Evolutionary conservation across 2,797 vertebrate genomes (phyloP).

Genomic region (Crypturellus tataupa): DNA sequence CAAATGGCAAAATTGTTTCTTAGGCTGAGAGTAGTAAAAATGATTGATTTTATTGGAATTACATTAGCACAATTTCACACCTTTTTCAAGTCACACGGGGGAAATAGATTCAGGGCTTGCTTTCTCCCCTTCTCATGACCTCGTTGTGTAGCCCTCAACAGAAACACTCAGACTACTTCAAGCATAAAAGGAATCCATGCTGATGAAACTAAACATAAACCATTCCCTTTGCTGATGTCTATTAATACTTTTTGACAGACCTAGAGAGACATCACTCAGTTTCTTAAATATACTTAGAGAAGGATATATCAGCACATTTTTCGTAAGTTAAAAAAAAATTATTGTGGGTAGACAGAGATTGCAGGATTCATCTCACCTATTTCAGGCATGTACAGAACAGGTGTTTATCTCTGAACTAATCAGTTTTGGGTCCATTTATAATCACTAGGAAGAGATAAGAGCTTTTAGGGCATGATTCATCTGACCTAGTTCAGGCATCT

Average conservation of each 20-base stretch:
- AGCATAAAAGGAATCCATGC: neutral
- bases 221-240: neutral
- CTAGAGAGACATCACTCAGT: neutral
- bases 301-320: slow-evolving; percentile 21
- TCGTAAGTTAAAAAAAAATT: neutral
- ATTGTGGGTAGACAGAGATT: neutral
- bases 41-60: slow-evolving; percentile 38
- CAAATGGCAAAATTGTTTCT: slow-evolving; percentile 39
- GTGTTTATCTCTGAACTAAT: neutral
- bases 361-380: neutral
- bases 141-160: slow-evolving; percentile 30
- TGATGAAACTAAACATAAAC: slow-evolving; percentile 34
- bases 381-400: neutral
- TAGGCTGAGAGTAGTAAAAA: neutral
- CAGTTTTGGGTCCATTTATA: neutral
- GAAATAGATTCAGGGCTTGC: slow-evolving; percentile 2
- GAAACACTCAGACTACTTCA: neutral
- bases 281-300: slow-evolving; percentile 28
- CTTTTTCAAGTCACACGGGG: neutral
- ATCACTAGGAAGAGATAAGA: neutral
- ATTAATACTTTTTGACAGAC: slow-evolving; percentile 40
- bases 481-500: neutral
- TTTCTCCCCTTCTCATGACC: slow-evolving; percentile 15
- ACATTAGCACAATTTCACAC: slow-evolving; percentile 38
- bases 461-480: neutral